Base-by-base conservation (phyloP, 1,140 invertebrate genomes). In the Vollenhovia emeryi region DNA sequence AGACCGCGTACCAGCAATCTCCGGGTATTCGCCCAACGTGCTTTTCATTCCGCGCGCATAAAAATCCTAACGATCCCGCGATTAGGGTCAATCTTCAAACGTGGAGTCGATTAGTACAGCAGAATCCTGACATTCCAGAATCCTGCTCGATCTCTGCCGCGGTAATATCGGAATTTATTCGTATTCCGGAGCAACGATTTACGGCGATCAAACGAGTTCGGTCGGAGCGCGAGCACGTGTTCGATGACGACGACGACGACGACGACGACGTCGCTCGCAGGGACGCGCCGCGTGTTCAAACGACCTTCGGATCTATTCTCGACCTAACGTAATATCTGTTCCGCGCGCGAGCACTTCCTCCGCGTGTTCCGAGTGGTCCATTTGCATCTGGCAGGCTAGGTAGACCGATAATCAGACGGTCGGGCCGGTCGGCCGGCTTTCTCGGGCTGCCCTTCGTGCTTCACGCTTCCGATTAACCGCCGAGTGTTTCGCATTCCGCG, bases 251-350 rank as follows among this genome's bases (percentile, higher is more conserved):
- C 9, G 55, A 59, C 11, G 52, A 75, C 50, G 24, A 33, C 11
- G 13, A 36, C 48, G 73, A 60, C 24, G 9, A 52, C 73, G 64
- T 57, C 45, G 52, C 64, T 55, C 52, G 74, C 68, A 50, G 13
- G 2, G 59, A 21, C 45, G 33, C 73, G 43, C 45, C 52, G 69
- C 48, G 59, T 82, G 75, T 52, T 90, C 62, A 59, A 89, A 89
- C 85, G 85, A 78, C 87, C 89, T 89, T 89, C 85, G 59, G 40
- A 82, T 87, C 85, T 91, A 89, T 88, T 89, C 82, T 89, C 48
- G 86, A 90, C 78, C 64, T 80, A 84, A 71, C 57, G 85, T 84
- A 84, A 88, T 88, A 87, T 85, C 74, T 76, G 73, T 40, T 45
- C 48, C 64, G 45, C 24, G 62, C 48, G 78, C 82, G 59, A 76